Conservation (phyloP, 2,797 vertebrate species). For the Monodelphis domestica region DNA sequence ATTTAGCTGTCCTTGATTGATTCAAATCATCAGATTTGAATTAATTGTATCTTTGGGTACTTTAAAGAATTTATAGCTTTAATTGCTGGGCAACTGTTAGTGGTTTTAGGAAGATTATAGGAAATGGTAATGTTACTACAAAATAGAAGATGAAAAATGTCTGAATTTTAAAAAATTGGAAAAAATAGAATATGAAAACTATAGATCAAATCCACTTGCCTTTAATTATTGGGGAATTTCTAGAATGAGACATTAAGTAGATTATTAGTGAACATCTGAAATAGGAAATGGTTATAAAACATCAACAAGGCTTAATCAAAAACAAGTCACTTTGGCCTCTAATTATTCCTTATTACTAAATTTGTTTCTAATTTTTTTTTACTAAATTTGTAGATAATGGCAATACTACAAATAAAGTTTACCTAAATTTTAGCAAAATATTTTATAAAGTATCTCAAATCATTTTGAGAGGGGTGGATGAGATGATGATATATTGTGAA, state of each 20-base stretch:
- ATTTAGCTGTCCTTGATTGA: background rate
- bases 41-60: background rate
- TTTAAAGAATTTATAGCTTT: background rate
- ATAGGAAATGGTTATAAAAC: background rate
- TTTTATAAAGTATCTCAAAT: background rate
- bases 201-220: background rate
- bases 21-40: background rate
- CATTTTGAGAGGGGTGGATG: background rate
- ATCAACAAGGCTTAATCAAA: background rate
- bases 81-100: background rate
- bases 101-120: background rate
- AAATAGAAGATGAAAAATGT: background rate
- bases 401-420: background rate
- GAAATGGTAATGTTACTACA: background rate
- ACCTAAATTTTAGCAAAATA: background rate
- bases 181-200: background rate
- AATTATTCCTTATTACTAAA: background rate
- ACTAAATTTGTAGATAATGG: background rate
- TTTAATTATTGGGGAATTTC: background rate
- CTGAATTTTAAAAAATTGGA: background rate
- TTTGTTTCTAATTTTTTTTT: no score
- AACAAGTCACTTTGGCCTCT: background rate
- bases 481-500: background rate
- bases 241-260: background rate
- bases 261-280: background rate